These are phyloP conservation scores for Ploceus nigricollis DNA, from an alignment of 2,113 vertebrate genomes.

Conservation along the genomic window DNA sequence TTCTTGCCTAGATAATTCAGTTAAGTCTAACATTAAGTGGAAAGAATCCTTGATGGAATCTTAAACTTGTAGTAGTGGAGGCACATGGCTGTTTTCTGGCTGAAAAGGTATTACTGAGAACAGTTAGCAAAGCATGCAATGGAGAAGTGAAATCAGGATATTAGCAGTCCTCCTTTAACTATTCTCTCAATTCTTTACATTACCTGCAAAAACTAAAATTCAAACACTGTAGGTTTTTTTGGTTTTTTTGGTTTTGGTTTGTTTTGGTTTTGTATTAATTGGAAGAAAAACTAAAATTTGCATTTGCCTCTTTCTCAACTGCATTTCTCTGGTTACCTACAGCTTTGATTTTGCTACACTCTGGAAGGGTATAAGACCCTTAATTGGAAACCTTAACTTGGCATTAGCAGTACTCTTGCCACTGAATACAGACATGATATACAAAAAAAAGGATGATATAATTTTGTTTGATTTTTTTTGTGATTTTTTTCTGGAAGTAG, in stretches of 20 bases:
- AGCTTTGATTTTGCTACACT: neutral
- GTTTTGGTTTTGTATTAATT: neutral
- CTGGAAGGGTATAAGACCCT: neutral
- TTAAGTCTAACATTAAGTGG: neutral
- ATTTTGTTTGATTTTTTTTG: neutral
- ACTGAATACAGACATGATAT: neutral
- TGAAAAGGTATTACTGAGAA: neutral
- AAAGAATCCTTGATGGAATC: neutral
- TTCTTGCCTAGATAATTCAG: neutral
- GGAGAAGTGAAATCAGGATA: neutral
- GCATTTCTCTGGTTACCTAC: neutral
- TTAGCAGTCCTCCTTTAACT: neutral
- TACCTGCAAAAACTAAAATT: neutral
- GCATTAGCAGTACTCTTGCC: neutral
- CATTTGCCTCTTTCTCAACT: neutral
- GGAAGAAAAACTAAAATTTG: neutral
- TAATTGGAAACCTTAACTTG: neutral
- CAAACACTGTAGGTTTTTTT: neutral
- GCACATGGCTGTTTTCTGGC: neutral
- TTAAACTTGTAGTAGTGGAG: neutral
- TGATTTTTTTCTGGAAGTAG: neutral
- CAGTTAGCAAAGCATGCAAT: neutral
- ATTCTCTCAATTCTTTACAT: neutral
- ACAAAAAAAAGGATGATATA: neutral
- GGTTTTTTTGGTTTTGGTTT: neutral